A percentile compares a stretch with the other conserved stretches of the same genome.
Evolutionary conservation across 2,113 vertebrate species (phyloP).

Genomic region (Aegotheles bennettii): DNA sequence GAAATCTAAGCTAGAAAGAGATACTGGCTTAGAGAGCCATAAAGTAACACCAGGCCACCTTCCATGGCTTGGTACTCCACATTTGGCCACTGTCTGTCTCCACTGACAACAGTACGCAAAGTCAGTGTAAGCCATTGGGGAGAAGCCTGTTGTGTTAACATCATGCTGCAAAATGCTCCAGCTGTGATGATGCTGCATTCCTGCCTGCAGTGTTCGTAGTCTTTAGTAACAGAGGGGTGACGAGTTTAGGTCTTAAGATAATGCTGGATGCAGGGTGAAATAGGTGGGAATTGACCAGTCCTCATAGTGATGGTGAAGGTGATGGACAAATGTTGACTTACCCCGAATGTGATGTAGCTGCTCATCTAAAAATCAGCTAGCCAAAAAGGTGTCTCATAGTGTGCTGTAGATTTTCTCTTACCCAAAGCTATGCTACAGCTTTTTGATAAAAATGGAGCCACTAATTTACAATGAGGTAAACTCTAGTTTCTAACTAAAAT

Average conservation of each 20-base stretch:
- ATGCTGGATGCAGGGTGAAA: background rate
- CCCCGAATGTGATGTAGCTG: fast-evolving
- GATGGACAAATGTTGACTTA: background rate
- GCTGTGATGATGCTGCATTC: fast-evolving
- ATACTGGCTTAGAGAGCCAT: background rate
- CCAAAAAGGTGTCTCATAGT: fast-evolving
- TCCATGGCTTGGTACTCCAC: background rate
- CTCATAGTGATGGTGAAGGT: background rate
- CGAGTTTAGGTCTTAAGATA: background rate
- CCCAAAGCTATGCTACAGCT: background rate
- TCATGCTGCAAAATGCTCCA: fast-evolving
- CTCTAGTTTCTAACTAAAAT: background rate
- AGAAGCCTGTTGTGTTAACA: background rate
- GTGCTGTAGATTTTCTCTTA: background rate
- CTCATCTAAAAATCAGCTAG: background rate
- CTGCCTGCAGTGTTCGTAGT: background rate
- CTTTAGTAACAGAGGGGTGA: background rate
- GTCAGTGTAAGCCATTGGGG: fast-evolving
- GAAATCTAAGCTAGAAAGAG: background rate
- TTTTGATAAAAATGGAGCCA: background rate
- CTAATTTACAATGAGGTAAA: background rate
- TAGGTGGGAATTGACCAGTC: background rate
- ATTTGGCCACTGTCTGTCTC: background rate
- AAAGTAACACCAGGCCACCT: background rate
- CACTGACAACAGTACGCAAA: fast-evolving